phyloP scores from a whole-genome alignment of 2,797 vertebrate species.

The Neosilurus hyrtlii region DNA sequence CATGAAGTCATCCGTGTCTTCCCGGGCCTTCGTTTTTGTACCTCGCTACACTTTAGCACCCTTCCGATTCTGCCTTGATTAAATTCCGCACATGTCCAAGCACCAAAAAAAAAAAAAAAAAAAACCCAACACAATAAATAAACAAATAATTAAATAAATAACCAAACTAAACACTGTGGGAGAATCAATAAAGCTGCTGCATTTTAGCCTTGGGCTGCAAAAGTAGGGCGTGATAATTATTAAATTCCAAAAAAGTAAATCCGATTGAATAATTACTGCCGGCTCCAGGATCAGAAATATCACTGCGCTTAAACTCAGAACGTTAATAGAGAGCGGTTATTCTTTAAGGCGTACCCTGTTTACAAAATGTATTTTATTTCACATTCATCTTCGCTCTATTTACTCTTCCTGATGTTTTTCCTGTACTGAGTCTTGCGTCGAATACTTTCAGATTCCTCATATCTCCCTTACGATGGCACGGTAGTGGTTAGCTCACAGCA shows the following conservation, averaged over 20 bases:
- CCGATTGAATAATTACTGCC: conserved; percentile 25
- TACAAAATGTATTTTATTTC: not conserved
- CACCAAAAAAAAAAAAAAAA: not conserved
- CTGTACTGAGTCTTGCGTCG: no score
- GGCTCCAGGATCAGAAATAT: conserved; percentile 22
- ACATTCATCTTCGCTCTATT: not conserved
- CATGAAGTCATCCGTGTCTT: conserved; percentile 33
- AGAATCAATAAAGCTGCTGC: conserved; percentile 55
- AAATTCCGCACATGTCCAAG: conserved; percentile 54
- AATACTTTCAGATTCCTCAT: no score
- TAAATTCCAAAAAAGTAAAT: conserved; percentile 40
- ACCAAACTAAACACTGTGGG: conserved; percentile 43
- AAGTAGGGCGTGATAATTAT: conserved; percentile 34
- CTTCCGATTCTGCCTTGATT: conserved; percentile 56
- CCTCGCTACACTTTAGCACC: conserved; percentile 46
- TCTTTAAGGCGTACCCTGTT: not conserved
- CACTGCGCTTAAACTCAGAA: not conserved
- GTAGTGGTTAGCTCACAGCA: no score
- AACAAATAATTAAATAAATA: not conserved
- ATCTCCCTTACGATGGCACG: not conserved
- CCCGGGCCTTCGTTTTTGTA: conserved; percentile 47
- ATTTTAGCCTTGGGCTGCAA: conserved; percentile 44
- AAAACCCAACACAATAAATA: not conserved
- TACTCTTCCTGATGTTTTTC: not conserved
- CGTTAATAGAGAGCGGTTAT: not conserved